Conservation (phyloP, 2,888 invertebrate species). For the Icerya purchasi region DNA sequence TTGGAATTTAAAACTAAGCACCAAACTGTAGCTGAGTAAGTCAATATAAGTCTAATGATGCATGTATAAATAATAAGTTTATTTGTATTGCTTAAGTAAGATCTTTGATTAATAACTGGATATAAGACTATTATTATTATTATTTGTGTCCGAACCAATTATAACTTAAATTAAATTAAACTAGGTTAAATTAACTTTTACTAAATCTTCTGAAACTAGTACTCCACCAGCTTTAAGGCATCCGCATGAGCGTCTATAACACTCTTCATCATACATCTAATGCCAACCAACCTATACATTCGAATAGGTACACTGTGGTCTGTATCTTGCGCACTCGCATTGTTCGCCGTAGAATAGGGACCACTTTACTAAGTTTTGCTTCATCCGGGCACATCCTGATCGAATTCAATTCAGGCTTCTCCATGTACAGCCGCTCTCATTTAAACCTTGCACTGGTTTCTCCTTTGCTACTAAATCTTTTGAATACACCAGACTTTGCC, state of each 20-base stretch:
- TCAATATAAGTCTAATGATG: too few species aligned
- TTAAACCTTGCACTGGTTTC: background rate
- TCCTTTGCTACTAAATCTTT: background rate
- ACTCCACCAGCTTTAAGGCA: background rate
- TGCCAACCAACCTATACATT: background rate
- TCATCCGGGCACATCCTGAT: background rate
- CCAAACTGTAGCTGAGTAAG: too few species aligned
- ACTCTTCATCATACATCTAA: background rate
- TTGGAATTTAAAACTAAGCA: too few species aligned
- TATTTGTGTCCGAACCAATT: background rate
- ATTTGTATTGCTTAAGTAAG: too few species aligned
- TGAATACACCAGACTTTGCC: background rate
- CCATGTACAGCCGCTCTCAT: background rate
- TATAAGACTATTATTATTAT: too few species aligned
- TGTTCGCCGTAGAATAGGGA: background rate
- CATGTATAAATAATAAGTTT: too few species aligned
- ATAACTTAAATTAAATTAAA: background rate
- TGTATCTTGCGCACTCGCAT: background rate
- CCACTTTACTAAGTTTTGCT: background rate
- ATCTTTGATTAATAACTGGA: too few species aligned
- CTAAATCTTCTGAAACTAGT: background rate
- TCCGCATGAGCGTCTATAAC: background rate
- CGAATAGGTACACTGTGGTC: background rate
- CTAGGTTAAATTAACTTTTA: background rate
- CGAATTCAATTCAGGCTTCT: background rate